Conservation (phyloP, 2,797 vertebrate species). For the Acomys russatus region DNA sequence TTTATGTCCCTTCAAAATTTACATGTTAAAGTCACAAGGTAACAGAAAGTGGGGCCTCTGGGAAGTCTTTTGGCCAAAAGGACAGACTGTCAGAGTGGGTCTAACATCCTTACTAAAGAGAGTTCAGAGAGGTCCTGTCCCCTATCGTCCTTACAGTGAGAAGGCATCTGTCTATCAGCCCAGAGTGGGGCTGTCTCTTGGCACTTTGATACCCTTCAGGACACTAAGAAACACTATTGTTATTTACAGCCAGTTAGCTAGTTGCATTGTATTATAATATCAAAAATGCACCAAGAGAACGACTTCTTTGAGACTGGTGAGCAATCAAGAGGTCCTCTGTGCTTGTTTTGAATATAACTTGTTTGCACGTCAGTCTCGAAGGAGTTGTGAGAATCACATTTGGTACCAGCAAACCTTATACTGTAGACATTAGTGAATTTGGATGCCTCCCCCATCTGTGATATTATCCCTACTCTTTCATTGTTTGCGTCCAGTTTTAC, state of each 20-base stretch:
- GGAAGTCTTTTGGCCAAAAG: background rate
- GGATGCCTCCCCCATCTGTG: background rate
- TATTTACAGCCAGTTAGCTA: background rate
- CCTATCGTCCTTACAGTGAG: background rate
- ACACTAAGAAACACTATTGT: background rate
- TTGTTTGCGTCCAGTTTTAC: background rate
- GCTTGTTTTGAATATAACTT: conserved; percentile 29
- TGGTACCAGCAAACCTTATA: background rate
- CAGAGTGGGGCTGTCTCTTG: background rate
- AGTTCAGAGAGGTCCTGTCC: background rate
- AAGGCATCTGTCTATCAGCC: background rate
- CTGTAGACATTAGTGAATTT: conserved; percentile 25
- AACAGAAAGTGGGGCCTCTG: background rate
- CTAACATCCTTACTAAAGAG: background rate
- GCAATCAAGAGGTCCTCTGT: background rate
- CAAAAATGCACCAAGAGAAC: background rate
- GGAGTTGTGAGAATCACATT: background rate
- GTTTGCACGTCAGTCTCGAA: background rate
- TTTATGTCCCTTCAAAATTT: conserved; percentile 30
- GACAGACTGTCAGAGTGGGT: background rate
- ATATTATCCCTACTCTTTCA: background rate
- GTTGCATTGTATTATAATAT: background rate
- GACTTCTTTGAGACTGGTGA: background rate
- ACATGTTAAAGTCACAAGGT: background rate
- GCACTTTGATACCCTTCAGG: background rate